Evolutionary conservation across 2,113 vertebrate genomes (phyloP), one percentile per base, ranked within the genome.

Genomic region (Apteryx owenii): DNA sequence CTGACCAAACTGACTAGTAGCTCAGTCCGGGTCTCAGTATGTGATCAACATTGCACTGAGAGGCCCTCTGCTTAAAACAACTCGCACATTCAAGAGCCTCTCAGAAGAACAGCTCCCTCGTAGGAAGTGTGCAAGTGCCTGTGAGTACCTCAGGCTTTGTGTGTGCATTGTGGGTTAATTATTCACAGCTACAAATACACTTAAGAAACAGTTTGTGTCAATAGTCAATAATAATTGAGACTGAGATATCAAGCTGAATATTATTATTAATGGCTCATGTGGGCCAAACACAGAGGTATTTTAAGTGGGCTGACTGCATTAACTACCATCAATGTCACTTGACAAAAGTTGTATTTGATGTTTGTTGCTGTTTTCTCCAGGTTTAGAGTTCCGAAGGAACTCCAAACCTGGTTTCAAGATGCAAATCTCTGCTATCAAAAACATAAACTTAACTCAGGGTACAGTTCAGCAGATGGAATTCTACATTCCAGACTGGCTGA

Each of bases 1-100:
- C 29, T 40, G 28, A 68, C 23, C 29, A 46, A 42, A 69, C 7
- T 33, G 53, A 73, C 36, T 16, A 44, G 23, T 17, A 88, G 31
- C 31, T 5, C 36, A 40, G 12, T n/a, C n/a, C 22, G 56, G 36
- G 62, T 69, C 8, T 68, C 23, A 2, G 1, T 1, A 0, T 33
- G 22, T 62, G 29, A 36, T 53, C 36, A 53, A 5, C 28, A 31
- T 26, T 53, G 23, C 22, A 61, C 12, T 0, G 2, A 80, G 40
- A n/a, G 12, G 23, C 10, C 4, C 9, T 60, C 31, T 60, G 16
- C 18, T 60, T 60, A 60, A 60, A 60, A 33, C 12, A 40, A 22
- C 26, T 44, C 28, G 10, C 6, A 2, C 53, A 80, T 84, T 69
- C 53, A 56, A 31, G 17, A 73, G 26, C 18, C 3, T 68, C 28